phyloP scores from a whole-genome alignment of 2,888 invertebrate genomes.

The Metacarcinus magister region DNA sequence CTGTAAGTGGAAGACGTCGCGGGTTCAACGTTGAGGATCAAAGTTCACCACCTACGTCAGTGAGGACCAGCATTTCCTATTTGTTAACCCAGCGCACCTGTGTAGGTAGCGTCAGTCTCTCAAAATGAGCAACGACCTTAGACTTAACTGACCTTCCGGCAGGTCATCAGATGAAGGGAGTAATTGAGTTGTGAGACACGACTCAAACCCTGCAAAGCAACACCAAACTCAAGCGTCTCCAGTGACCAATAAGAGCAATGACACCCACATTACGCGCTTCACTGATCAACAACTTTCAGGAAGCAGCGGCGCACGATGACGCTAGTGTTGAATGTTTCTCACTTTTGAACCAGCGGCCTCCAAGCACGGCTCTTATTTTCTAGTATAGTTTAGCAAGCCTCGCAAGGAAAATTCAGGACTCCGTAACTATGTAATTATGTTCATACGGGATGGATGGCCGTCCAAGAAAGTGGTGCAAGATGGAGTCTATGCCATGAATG shows the following conservation, averaged over 20 bases:
- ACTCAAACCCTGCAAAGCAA: neutral
- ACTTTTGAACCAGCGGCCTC: neutral
- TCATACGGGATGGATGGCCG: neutral
- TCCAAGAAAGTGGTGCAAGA: neutral
- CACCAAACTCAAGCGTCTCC: neutral
- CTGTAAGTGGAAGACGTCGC: neutral
- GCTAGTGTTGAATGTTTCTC: neutral
- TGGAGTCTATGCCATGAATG: neutral
- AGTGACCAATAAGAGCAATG: neutral
- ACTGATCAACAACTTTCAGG: neutral
- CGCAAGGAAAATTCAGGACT: neutral
- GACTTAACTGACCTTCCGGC: no score
- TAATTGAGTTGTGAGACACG: neutral
- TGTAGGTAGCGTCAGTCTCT: no score
- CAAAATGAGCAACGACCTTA: no score
- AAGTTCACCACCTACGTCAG: neutral
- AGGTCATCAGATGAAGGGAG: neutral
- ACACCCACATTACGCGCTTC: slow-evolving; percentile 26
- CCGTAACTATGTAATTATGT: neutral
- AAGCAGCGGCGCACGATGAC: neutral
- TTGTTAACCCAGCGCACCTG: no score
- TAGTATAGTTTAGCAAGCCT: neutral
- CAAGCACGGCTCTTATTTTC: no score
- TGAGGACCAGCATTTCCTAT: neutral
- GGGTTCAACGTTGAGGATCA: neutral